These are phyloP conservation scores for Dioctria linearis DNA, from an alignment of 2,888 invertebrate genomes.

Conservation along the genomic window DNA sequence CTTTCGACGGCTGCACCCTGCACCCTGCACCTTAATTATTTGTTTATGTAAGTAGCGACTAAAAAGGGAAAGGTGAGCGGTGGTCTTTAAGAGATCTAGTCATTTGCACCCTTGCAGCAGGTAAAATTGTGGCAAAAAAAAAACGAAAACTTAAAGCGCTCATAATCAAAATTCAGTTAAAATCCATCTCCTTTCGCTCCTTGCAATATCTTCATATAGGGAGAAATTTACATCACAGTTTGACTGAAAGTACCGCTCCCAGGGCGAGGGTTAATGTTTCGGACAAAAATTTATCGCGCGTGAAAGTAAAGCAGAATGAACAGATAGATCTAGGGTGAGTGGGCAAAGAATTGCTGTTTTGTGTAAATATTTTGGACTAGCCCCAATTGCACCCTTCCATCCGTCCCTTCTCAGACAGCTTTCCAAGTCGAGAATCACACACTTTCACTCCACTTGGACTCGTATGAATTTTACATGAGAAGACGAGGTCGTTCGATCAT, in stretches of 20 bases:
- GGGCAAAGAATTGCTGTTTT: slow-evolving; percentile 52
- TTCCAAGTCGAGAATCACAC: slow-evolving; percentile 5
- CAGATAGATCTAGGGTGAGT: slow-evolving; percentile 29
- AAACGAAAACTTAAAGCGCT: background rate
- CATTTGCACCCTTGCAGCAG: background rate
- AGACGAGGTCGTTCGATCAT: slow-evolving; percentile 36
- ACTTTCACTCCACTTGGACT: slow-evolving; percentile 9
- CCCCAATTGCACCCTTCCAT: slow-evolving; percentile 20
- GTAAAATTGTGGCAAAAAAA: background rate
- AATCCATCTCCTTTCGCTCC: background rate
- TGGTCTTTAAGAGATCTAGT: background rate
- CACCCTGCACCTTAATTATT: slow-evolving; percentile 43
- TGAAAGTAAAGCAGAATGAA: slow-evolving; percentile 55
- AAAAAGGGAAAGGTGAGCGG: background rate
- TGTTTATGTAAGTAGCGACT: slow-evolving; percentile 21
- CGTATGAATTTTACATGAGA: slow-evolving; percentile 51
- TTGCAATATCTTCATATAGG: background rate
- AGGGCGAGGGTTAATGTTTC: slow-evolving; percentile 56
- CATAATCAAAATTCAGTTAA: background rate
- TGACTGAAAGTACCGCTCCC: background rate
- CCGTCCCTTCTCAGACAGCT: background rate
- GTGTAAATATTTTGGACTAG: slow-evolving; percentile 58
- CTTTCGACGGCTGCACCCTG: slow-evolving; percentile 17
- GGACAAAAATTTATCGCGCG: slow-evolving; percentile 60
- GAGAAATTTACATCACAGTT: background rate